These are phyloP conservation scores for Enteromius fasciolatus DNA, from an alignment of 2,797 vertebrate genomes.

Conservation along the genomic window DNA sequence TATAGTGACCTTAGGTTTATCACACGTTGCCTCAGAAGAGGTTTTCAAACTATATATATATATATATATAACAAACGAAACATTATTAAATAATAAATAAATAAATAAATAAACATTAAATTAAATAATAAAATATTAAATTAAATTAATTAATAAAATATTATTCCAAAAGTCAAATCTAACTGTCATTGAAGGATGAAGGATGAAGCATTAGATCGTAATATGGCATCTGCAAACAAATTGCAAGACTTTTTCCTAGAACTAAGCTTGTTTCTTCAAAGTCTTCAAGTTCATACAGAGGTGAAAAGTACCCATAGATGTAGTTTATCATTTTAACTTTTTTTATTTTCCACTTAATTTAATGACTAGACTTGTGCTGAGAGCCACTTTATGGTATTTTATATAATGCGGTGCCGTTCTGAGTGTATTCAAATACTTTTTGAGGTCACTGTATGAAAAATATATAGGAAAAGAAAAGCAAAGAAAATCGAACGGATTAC, in stretches of 20 bases:
- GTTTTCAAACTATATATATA: too few relatives aligned
- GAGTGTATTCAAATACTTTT: not conserved
- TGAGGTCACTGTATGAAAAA: not conserved
- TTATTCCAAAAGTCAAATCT: not conserved
- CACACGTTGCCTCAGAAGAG: too few relatives aligned
- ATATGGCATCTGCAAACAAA: not conserved
- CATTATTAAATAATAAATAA: too few relatives aligned
- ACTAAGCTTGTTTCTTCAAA: too few relatives aligned
- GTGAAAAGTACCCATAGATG: not conserved
- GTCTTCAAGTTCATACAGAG: not conserved
- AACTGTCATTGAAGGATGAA: not conserved
- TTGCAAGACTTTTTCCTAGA: slow-evolving; percentile 3
- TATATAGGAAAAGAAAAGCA: not conserved
- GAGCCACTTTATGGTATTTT: not conserved
- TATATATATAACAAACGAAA: not conserved
- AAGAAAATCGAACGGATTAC: not conserved
- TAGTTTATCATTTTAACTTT: not conserved
- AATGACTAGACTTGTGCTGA: not conserved
- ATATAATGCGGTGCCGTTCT: not conserved
- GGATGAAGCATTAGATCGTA: not conserved
- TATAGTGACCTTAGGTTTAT: too few relatives aligned
- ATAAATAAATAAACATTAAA: too few relatives aligned
- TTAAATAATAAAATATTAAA: too few relatives aligned
- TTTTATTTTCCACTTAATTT: not conserved
- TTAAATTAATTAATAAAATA: not conserved